Conservation (phyloP, 2,113 vertebrate genomes). For the Lasiurus borealis region DNA sequence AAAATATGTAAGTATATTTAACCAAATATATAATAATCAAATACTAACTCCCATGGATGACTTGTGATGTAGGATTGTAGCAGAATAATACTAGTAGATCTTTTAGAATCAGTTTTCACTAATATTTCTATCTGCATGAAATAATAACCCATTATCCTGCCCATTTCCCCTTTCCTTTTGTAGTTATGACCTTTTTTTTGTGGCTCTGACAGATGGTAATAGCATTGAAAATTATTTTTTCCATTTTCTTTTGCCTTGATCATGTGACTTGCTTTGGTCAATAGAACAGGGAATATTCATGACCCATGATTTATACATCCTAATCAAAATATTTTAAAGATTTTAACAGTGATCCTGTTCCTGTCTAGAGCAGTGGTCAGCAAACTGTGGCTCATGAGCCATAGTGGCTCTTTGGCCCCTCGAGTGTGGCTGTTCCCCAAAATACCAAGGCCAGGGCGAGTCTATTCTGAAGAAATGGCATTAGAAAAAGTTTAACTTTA, state of each 20-base stretch:
- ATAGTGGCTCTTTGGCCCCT: too few relatives aligned
- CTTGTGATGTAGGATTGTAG: not conserved
- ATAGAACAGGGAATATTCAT: not conserved
- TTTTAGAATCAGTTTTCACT: not conserved
- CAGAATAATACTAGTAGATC: not conserved
- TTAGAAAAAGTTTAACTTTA: too few relatives aligned
- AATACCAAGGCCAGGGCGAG: too few relatives aligned
- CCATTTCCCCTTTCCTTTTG: not conserved
- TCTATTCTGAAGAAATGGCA: too few relatives aligned
- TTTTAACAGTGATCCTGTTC: not conserved
- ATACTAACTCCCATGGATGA: not conserved
- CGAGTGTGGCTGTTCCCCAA: too few relatives aligned
- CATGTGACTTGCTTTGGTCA: not conserved
- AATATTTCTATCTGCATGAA: not conserved
- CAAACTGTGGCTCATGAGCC: too few relatives aligned
- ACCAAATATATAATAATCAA: not conserved
- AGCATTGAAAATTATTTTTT: not conserved
- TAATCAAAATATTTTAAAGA: not conserved
- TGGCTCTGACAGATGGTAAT: not conserved
- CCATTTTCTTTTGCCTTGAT: not conserved
- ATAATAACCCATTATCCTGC: not conserved
- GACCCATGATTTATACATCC: not conserved
- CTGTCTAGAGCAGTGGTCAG: too few relatives aligned
- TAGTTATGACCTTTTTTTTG: not conserved
- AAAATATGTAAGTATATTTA: slow-evolving; percentile 1